Evolutionary conservation across 2,113 vertebrate genomes (phyloP), one percentile per base, ranked within the genome.

Genomic region (Tenebrosternarchus preto): DNA sequence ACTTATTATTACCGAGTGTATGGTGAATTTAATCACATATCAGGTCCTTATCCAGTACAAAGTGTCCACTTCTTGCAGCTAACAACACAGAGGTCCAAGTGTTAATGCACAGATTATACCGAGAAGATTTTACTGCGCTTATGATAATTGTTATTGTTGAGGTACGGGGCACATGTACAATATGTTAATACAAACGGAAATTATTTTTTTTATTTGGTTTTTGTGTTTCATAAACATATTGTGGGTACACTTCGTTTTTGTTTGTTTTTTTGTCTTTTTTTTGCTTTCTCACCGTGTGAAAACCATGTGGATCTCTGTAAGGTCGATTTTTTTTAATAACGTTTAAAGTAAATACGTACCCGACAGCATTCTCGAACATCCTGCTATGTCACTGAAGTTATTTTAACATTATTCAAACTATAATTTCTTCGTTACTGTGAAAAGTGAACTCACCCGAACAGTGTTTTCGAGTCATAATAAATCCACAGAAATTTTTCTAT

Each of bases 181-280:
- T 96, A 96, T 96, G 95, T 96, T 95, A 92, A 96, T 97, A 96
- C 90, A 25, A 33, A 94, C 93, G 95, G 93, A 94, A 92, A 95
- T 95, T 95, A 96, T 96, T 97, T 95, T 94, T 94, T 93, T 95
- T 94, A 95, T 94, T 94, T 96, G 12, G 43, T 50, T 50, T 50
- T 50, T 93, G 95, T 95, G 94, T 93, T 92, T 94, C 91, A 93
- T 92, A 90, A 93, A 93, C 92, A 93, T 93, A 93, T 93, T 93
- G 94, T 95, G 92, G 91, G 88, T 88, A 90, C 73, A 73, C 12
- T 33, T 76, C 33, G 15, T 71, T 64, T 55, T 20, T 82, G 43
- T 68, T 29, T 25, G 22, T 31, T 61, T 36, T 78, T 81, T 80
- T 78, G 79, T 86, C 78, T 88, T 88, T 83, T 87, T 89, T 91